Conservation (phyloP, 2,888 invertebrate genomes). For the Gymnoscelis rufifasciata region DNA sequence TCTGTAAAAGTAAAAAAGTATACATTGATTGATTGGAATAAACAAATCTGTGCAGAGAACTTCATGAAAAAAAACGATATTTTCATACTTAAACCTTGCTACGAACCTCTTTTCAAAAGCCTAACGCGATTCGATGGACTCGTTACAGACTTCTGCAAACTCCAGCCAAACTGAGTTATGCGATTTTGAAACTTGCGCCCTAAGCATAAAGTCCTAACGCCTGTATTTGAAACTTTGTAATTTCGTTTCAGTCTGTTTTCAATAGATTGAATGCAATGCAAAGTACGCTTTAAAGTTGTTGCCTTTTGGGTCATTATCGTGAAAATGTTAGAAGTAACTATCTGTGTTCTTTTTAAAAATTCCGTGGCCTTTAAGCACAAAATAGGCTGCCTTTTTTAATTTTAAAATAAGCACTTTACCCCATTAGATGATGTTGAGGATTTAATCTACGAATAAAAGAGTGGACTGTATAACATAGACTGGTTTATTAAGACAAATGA, state of each 20-base stretch:
- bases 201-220: constrained; percentile 11
- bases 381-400: too few relatives aligned
- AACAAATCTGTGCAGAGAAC: too few relatives aligned
- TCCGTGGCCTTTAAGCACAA: too few relatives aligned
- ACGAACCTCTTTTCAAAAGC: constrained; percentile 16
- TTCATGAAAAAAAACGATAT: not conserved
- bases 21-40: too few relatives aligned
- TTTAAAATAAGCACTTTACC: too few relatives aligned
- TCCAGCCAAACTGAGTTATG: constrained; percentile 13
- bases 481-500: too few relatives aligned
- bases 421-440: too few relatives aligned
- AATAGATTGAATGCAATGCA: constrained; percentile 17
- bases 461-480: too few relatives aligned
- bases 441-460: too few relatives aligned
- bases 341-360: not conserved
- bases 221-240: constrained; percentile 15
- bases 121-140: constrained; percentile 21
- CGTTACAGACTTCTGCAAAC: constrained; percentile 21
- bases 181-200: constrained; percentile 16
- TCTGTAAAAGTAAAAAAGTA: too few relatives aligned
- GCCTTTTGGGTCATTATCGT: constrained; percentile 11
- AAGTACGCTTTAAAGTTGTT: constrained; percentile 12
- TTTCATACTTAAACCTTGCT: not conserved
- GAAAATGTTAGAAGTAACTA: not conserved
- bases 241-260: constrained; percentile 16